Evolutionary conservation across 2,797 vertebrate genomes (phyloP), one percentile per base, ranked within the genome.

Genomic region (Poeciliopsis presidionis): DNA sequence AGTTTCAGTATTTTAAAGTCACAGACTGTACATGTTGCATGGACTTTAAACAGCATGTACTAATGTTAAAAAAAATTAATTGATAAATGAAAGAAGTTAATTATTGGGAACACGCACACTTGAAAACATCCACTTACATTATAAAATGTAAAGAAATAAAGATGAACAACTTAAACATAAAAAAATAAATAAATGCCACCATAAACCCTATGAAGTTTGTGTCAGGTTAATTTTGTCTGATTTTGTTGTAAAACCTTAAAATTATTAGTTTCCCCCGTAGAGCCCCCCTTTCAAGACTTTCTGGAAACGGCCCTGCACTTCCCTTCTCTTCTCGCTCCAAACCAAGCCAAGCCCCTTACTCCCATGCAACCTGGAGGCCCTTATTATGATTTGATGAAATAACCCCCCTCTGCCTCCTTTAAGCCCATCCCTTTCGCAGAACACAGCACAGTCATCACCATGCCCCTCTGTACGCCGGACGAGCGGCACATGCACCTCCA

Each of bases 321-420:
- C 65, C 39, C 41, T 70, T 45, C 25, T 45, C 25, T 13, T 79
- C 69, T n/a, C 49, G 53, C 46, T 69, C 85, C 77, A 20, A 70
- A 45, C 43, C 67, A 70, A 70, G 67, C 43, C 65, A 69, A 69
- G 39, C 65, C 65, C 65, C 65, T 69, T 69, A 43, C 61, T 43
- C 39, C 39, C 39, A 69, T 43, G 22, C 65, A 69, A 39, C 65
- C 67, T 46, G 12, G 41, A 45, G 80, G 85, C 86, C 85, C 87
- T 87, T 90, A 89, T 91, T 92, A 90, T 90, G 89, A 93, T 92
- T 90, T 91, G 88, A 92, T 93, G 87, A 88, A 90, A 90, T 90
- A 89, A 90, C 88, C 87, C 81, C 49, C 30, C 30, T 87, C 81
- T 92, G 85, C 90, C 86, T 90, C 86, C 84, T 87, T 86, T 89